phyloP scores from a whole-genome alignment of 1,140 invertebrate genomes.

The Zaprionus nigranus region DNA sequence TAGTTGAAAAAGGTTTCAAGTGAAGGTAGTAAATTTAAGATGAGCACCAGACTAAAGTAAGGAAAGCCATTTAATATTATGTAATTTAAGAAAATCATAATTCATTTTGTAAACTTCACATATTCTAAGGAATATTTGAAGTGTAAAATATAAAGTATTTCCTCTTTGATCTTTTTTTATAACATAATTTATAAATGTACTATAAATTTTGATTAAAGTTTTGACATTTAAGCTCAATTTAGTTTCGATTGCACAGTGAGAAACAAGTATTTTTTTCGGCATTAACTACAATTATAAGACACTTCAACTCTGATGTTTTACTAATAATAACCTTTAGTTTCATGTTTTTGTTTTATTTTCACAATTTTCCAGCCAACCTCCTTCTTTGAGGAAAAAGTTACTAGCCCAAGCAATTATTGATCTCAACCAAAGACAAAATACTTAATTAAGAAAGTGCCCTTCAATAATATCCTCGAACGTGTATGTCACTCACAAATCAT shows the following conservation, averaged over 20 bases:
- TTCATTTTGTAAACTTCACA: not conserved
- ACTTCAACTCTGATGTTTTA: too few relatives aligned
- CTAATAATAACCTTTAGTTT: too few relatives aligned
- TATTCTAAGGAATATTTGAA: not conserved
- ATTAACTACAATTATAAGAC: too few relatives aligned
- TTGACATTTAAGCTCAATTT: too few relatives aligned
- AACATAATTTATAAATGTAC: not conserved
- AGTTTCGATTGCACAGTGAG: too few relatives aligned
- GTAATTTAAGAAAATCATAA: not conserved
- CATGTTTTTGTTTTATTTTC: too few relatives aligned
- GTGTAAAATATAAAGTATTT: too few relatives aligned
- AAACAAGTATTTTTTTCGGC: too few relatives aligned
- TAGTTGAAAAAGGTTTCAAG: slow-evolving; percentile 17
- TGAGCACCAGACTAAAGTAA: not conserved
- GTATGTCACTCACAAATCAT: slow-evolving; percentile 9
- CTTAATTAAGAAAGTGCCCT: slow-evolving; percentile 14
- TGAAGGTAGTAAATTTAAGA: not conserved
- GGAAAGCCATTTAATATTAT: not conserved
- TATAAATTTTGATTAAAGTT: too few relatives aligned
- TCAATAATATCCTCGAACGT: slow-evolving; percentile 1
- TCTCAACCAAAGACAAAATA: slow-evolving; percentile 12
- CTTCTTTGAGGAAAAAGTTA: not conserved
- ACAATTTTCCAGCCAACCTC: too few relatives aligned
- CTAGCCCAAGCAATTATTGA: not conserved
- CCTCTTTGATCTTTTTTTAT: not conserved